Evolutionary conservation across 2,113 vertebrate genomes (phyloP).

Genomic region (Eurystomus gularis): DNA sequence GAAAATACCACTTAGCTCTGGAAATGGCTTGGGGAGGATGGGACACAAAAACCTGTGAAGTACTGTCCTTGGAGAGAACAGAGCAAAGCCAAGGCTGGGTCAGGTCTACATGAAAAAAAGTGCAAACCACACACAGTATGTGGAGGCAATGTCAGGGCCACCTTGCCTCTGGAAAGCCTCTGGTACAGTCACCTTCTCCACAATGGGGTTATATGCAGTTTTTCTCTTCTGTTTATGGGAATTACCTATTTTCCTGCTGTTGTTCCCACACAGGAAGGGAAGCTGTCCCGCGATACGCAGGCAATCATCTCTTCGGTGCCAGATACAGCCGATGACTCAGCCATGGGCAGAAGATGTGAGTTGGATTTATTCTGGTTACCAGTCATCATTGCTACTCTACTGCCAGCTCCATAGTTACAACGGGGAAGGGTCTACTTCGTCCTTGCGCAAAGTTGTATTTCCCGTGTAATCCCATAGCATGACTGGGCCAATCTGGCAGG

Average conservation of each 20-base stretch:
- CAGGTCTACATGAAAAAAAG: not conserved
- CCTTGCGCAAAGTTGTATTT: accelerated
- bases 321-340: not conserved
- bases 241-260: not conserved
- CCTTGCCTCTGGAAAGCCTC: not conserved
- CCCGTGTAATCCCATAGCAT: not conserved
- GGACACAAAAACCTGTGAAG: not conserved
- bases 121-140: not conserved
- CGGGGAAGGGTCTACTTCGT: not conserved
- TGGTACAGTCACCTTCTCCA: not conserved
- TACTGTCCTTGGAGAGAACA: not conserved
- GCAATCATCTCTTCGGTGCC: not conserved
- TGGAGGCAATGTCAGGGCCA: not conserved
- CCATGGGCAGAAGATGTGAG: conserved; percentile 41
- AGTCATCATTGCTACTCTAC: not conserved
- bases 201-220: not conserved
- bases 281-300: not conserved
- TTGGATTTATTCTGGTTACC: conserved; percentile 13
- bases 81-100: not conserved
- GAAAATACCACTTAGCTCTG: not conserved
- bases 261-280: not conserved
- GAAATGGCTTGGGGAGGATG: accelerated
- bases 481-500: accelerated
- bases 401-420: not conserved
- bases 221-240: not conserved